Percentiles rank a stretch among this genome's conserved stretches.
phyloP scores from a whole-genome alignment of 2,888 invertebrate species.

The Autographa pulchrina region DNA sequence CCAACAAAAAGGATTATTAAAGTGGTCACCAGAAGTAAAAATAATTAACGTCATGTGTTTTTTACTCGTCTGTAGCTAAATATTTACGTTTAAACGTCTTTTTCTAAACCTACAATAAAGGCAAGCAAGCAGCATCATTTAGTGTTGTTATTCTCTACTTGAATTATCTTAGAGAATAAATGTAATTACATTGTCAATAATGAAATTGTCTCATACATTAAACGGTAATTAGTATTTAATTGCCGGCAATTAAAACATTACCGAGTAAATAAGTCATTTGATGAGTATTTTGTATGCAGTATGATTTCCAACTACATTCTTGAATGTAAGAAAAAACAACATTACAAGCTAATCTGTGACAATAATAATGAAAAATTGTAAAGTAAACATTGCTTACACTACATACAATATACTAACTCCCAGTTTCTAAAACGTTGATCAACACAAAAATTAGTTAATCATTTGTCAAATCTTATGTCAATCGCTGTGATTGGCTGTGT shows the following conservation, averaged over 20 bases:
- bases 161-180: neutral
- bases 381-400: neutral
- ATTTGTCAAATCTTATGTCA: too few relatives aligned
- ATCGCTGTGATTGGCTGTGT: too few relatives aligned
- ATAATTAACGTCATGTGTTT: too few relatives aligned
- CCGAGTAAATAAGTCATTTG: neutral
- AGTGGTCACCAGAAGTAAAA: too few relatives aligned
- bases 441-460: too few relatives aligned
- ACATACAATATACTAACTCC: too few relatives aligned
- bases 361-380: too few relatives aligned
- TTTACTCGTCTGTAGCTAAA: too few relatives aligned
- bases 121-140: neutral
- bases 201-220: constrained; percentile 5
- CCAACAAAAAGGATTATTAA: too few relatives aligned
- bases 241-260: neutral
- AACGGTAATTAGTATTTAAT: neutral
- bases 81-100: too few relatives aligned
- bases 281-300: constrained; percentile 5
- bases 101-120: too few relatives aligned
- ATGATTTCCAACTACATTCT: neutral
- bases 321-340: neutral
- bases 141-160: neutral
- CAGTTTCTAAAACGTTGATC: too few relatives aligned
- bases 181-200: neutral
- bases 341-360: neutral